Percentiles rank a stretch among this genome's conserved stretches.
phyloP scores from a whole-genome alignment of 2,797 vertebrate species.

The Oreochromis mossambicus region DNA sequence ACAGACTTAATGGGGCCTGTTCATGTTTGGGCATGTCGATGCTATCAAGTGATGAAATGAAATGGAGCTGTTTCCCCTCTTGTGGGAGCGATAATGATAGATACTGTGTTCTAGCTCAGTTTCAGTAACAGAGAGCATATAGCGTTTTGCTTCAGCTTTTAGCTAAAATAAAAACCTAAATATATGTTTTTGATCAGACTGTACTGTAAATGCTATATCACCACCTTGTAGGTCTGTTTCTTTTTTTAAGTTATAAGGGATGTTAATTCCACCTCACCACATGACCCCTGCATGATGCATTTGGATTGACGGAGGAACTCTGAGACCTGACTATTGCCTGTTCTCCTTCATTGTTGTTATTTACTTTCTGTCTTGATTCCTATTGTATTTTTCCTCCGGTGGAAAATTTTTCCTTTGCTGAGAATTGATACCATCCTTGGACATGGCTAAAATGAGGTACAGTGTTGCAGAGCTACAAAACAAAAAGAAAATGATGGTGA shows the following conservation, averaged over 20 bases:
- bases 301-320: background rate
- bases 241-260: background rate
- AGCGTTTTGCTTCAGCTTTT: background rate
- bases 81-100: slow-evolving; percentile 2
- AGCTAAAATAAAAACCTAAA: background rate
- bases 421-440: background rate
- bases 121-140: background rate
- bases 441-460: background rate
- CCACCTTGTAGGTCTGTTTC: slow-evolving; percentile 33
- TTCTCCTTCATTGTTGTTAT: background rate
- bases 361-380: background rate
- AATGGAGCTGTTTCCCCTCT: slow-evolving; percentile 3
- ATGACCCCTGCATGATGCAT: background rate
- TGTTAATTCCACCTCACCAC: background rate
- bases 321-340: background rate
- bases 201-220: background rate
- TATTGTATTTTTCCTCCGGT: background rate
- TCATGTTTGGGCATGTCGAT: slow-evolving; percentile 28
- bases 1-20: slow-evolving; percentile 36
- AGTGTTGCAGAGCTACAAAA: background rate
- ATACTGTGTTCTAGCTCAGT: slow-evolving; percentile 7
- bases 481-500: background rate
- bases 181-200: background rate
- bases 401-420: background rate
- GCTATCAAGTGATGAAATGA: slow-evolving; percentile 39